phyloP scores from a whole-genome alignment of 2,797 vertebrate genomes.

The Octomys mimax region DNA sequence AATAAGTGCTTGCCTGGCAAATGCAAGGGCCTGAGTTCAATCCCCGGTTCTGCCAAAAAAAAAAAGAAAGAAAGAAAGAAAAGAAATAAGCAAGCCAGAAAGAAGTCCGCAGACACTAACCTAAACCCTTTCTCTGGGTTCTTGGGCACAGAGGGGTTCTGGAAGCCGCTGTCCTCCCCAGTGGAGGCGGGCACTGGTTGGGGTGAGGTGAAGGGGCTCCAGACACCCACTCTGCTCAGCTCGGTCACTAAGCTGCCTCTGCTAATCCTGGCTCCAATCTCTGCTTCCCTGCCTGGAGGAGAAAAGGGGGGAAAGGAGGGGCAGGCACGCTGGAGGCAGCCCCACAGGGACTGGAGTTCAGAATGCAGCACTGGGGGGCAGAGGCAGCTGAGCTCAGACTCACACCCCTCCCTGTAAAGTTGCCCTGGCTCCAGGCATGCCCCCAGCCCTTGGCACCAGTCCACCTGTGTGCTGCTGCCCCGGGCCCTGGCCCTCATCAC shows the following conservation, averaged over 20 bases:
- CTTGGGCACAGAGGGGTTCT: background rate
- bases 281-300: background rate
- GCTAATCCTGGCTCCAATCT: constrained; percentile 16
- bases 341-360: background rate
- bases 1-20: too few species aligned
- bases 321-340: background rate
- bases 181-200: background rate
- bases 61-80: too few species aligned
- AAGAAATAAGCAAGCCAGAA: background rate
- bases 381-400: background rate
- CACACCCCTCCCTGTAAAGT: background rate
- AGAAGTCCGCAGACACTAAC: background rate
- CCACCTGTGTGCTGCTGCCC: background rate
- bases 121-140: background rate
- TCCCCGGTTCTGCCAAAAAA: too few species aligned
- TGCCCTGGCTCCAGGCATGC: background rate
- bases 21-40: too few species aligned
- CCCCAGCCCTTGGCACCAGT: background rate
- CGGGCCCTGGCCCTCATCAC: background rate
- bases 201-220: background rate
- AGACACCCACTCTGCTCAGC: background rate
- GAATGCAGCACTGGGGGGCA: too few species aligned
- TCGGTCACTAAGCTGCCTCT: constrained; percentile 5
- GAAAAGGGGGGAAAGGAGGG: background rate
- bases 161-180: background rate